phyloP scores from a whole-genome alignment of 2,113 vertebrate species.

The Paracanthobrama guichenoti region DNA sequence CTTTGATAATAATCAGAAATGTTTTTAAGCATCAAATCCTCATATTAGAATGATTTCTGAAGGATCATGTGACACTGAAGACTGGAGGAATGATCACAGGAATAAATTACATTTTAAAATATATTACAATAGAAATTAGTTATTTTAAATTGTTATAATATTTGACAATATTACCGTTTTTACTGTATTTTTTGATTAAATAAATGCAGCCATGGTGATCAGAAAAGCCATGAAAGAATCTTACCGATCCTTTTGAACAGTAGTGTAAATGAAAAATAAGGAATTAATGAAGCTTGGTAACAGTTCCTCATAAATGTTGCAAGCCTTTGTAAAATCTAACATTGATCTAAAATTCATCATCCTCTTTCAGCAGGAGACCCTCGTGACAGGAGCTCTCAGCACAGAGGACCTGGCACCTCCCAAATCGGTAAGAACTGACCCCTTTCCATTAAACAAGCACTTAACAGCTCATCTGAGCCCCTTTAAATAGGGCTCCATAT shows the following conservation, averaged over 20 bases:
- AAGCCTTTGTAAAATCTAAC: background rate
- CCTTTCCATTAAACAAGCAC: background rate
- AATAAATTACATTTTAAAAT: too few species aligned
- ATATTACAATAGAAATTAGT: background rate
- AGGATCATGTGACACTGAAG: background rate
- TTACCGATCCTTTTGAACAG: background rate
- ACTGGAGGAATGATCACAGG: background rate
- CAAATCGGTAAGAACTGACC: conserved; percentile 79
- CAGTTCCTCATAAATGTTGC: background rate
- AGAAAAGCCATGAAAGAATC: background rate
- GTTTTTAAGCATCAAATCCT: background rate
- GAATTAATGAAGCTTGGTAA: background rate
- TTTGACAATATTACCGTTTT: background rate
- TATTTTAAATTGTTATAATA: background rate
- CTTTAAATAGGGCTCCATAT: background rate
- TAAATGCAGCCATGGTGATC: background rate
- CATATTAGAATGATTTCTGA: background rate
- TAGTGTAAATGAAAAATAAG: background rate
- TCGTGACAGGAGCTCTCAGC: conserved; percentile 58
- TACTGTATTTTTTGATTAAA: background rate
- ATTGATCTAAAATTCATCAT: background rate
- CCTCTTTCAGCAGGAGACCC: conserved; percentile 78
- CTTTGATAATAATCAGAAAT: background rate
- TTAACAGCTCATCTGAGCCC: background rate
- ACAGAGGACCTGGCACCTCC: conserved; percentile 76